These are phyloP conservation scores for Liparis tanakae DNA, from an alignment of 2,797 vertebrate species.

Conservation along the genomic window DNA sequence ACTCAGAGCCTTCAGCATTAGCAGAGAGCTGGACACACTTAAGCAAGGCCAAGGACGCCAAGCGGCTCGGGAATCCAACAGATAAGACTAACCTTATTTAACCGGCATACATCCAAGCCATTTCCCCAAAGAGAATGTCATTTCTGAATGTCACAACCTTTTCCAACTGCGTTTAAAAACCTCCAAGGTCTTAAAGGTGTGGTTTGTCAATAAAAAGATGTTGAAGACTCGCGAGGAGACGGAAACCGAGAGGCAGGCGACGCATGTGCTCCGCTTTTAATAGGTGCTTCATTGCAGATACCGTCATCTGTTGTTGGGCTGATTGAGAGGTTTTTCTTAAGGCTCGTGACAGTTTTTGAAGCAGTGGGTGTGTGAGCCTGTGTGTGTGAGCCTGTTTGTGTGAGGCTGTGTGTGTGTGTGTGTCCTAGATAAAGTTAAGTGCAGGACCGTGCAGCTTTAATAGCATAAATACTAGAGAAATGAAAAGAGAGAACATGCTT, in stretches of 20 bases:
- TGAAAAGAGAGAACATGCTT: constrained; percentile 34
- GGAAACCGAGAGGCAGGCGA: constrained; percentile 38
- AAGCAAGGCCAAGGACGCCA: constrained; percentile 40
- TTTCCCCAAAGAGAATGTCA: constrained; percentile 78
- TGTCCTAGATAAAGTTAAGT: constrained; percentile 34
- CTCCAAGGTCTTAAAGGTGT: constrained; percentile 77
- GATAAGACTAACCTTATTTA: constrained; percentile 76
- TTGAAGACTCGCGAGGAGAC: constrained; percentile 48
- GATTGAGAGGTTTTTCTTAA: constrained; percentile 62
- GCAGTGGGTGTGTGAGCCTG: constrained; percentile 3
- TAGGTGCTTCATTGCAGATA: constrained; percentile 30
- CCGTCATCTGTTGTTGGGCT: constrained; percentile 48
- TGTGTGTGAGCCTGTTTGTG: no score
- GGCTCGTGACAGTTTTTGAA: constrained; percentile 62
- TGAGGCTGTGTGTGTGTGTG: background rate
- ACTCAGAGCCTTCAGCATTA: constrained; percentile 43
- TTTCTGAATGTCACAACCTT: constrained; percentile 84
- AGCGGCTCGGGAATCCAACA: constrained; percentile 63
- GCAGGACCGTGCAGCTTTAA: constrained; percentile 28
- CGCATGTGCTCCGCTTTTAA: constrained; percentile 53
- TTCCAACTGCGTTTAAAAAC: constrained; percentile 75
- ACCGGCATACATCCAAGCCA: constrained; percentile 66
- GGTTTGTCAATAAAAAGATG: constrained; percentile 76
- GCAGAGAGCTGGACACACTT: constrained; percentile 28
- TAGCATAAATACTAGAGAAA: constrained; percentile 36